Conservation (phyloP, 2,888 invertebrate species). For the Physocephala rufipes region DNA sequence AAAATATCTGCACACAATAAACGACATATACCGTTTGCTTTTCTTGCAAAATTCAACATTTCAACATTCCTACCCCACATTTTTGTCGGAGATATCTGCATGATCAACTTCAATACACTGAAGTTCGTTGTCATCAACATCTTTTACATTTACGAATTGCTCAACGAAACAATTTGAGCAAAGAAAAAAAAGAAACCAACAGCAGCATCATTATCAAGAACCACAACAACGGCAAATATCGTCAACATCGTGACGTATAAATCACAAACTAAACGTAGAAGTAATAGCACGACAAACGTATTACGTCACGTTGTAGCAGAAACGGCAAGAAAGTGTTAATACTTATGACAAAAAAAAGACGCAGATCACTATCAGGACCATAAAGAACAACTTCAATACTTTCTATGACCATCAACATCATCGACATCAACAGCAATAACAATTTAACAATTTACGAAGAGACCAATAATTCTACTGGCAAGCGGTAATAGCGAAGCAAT, state of each 20-base stretch:
- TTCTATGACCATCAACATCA: conserved; percentile 41
- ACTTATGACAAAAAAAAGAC: conserved; percentile 8
- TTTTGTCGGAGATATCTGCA: conserved; percentile 36
- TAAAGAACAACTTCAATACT: conserved; percentile 25
- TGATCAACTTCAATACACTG: conserved; percentile 41
- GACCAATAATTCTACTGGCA: not conserved
- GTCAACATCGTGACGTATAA: conserved; percentile 44
- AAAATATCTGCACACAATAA: conserved; percentile 41
- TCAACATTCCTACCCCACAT: conserved; percentile 39
- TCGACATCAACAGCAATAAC: conserved; percentile 27
- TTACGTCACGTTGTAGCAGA: conserved; percentile 39
- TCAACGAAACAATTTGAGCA: conserved; percentile 46
- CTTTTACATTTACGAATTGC: conserved; percentile 41
- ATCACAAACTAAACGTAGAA: conserved; percentile 45
- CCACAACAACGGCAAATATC: conserved; percentile 34
- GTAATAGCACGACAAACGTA: conserved; percentile 44
- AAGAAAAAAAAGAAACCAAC: too few species aligned
- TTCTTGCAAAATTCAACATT: conserved; percentile 1
- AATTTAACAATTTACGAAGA: not conserved
- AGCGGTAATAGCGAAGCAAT: not conserved
- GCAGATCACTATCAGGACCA: conserved; percentile 29
- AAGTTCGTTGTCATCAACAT: conserved; percentile 30
- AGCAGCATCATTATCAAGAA: conserved; percentile 43
- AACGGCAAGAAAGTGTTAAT: conserved; percentile 42
- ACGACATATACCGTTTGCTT: conserved; percentile 10